A percentile compares a stretch with the other conserved stretches of the same genome.
These are phyloP conservation scores for Rhea pennata DNA, from an alignment of 2,113 vertebrate genomes.

Conservation along the genomic window DNA sequence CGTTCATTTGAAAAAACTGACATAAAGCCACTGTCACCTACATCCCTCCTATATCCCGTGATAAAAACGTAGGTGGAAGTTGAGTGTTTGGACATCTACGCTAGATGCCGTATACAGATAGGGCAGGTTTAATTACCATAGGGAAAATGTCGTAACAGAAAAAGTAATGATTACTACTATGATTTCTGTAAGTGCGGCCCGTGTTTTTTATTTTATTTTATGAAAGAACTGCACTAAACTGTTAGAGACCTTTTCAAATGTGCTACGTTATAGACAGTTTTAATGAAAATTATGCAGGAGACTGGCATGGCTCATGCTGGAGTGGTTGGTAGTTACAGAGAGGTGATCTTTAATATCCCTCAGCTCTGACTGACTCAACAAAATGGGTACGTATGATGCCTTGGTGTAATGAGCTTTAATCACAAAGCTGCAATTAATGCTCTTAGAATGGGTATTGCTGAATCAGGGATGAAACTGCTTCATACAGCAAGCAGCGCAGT, in stretches of 20 bases:
- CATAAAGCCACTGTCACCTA: neutral
- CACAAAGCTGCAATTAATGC: neutral
- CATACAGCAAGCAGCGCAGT: neutral
- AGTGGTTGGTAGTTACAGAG: neutral
- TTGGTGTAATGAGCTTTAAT: neutral
- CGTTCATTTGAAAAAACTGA: neutral
- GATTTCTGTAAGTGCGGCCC: neutral
- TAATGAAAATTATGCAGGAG: neutral
- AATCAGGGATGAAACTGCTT: neutral
- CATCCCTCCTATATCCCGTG: neutral
- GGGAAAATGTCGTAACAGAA: neutral
- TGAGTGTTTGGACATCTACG: neutral
- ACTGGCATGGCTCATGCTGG: neutral
- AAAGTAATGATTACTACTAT: neutral
- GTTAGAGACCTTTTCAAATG: neutral
- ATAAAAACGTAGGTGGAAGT: neutral
- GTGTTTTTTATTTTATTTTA: neutral
- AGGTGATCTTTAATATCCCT: neutral
- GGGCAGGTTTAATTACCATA: neutral
- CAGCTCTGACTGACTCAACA: neutral
- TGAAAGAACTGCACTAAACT: neutral
- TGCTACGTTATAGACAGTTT: neutral
- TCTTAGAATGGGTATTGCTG: neutral
- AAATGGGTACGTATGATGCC: neutral
- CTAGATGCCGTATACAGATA: neutral